These are phyloP conservation scores for Montipora cactus DNA, from an alignment of 64 coral and sea anemone species.

Conservation along the genomic window DNA sequence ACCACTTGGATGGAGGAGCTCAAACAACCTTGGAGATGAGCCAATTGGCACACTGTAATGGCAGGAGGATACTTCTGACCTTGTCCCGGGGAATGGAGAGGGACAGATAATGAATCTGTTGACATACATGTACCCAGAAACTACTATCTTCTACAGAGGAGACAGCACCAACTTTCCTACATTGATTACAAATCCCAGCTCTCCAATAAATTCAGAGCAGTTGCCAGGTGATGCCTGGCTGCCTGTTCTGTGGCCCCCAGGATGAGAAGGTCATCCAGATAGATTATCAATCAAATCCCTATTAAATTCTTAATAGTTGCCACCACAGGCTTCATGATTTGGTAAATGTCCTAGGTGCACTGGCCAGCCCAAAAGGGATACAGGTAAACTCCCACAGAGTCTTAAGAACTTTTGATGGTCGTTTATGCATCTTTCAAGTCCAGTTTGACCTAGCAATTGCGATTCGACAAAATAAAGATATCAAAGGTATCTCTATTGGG, in stretches of 20 bases:
- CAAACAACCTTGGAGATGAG: neutral
- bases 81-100: slow-evolving; percentile 39
- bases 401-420: slow-evolving; percentile 24
- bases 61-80: slow-evolving; percentile 25
- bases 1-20: neutral
- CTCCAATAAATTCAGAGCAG: slow-evolving; percentile 5
- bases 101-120: neutral
- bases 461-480: no score
- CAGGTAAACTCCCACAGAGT: slow-evolving; percentile 22
- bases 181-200: slow-evolving; percentile 35
- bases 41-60: neutral
- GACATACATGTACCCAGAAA: no score
- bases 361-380: slow-evolving; percentile 36
- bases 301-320: neutral
- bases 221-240: neutral
- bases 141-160: no score
- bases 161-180: neutral
- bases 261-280: neutral
- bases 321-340: slow-evolving; percentile 27
- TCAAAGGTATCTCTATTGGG: no score
- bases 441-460: no score
- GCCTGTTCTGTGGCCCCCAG: neutral
- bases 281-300: no score
- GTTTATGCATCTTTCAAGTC: slow-evolving; percentile 57
- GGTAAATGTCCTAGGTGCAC: slow-evolving; percentile 30